Evolutionary conservation across 2,888 invertebrate genomes (phyloP).

Genomic region (Zhuqinia jingwanae): DNA sequence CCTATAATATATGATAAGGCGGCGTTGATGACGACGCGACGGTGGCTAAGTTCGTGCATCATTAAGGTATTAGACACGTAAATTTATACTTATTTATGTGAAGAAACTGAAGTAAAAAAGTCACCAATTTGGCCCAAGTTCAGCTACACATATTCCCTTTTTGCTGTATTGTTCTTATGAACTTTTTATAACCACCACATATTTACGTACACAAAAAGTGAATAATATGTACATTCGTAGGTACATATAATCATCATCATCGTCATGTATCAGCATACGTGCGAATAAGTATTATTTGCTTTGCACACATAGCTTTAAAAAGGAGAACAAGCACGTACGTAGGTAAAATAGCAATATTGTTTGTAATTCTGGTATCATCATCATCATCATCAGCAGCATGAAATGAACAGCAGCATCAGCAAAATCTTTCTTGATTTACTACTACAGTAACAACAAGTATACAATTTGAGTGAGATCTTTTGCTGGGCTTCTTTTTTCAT

Average conservation of each 20-base stretch:
- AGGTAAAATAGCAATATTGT: background rate
- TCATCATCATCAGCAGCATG: background rate
- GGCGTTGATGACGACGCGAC: background rate
- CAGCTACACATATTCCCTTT: slow-evolving; percentile 61
- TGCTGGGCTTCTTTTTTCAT: too few relatives aligned
- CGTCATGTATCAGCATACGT: background rate
- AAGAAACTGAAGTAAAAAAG: slow-evolving; percentile 9
- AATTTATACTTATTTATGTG: slow-evolving; percentile 1
- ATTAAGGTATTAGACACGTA: slow-evolving; percentile 20
- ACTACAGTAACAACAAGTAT: background rate
- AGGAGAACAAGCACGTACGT: slow-evolving; percentile 47
- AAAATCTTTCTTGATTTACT: background rate
- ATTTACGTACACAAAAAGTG: background rate
- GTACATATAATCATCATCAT: background rate
- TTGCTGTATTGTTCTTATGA: slow-evolving; percentile 41
- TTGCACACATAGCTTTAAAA: slow-evolving; percentile 37
- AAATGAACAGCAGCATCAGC: background rate
- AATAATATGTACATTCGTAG: too few relatives aligned
- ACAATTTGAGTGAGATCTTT: background rate
- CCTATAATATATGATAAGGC: background rate
- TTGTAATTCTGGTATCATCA: slow-evolving; percentile 27
- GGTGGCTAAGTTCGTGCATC: slow-evolving; percentile 40
- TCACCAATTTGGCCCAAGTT: slow-evolving; percentile 70
- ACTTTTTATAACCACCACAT: background rate
- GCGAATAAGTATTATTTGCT: slow-evolving; percentile 5